Conservation (phyloP, 2,113 vertebrate species). For the Caloenas nicobarica region DNA sequence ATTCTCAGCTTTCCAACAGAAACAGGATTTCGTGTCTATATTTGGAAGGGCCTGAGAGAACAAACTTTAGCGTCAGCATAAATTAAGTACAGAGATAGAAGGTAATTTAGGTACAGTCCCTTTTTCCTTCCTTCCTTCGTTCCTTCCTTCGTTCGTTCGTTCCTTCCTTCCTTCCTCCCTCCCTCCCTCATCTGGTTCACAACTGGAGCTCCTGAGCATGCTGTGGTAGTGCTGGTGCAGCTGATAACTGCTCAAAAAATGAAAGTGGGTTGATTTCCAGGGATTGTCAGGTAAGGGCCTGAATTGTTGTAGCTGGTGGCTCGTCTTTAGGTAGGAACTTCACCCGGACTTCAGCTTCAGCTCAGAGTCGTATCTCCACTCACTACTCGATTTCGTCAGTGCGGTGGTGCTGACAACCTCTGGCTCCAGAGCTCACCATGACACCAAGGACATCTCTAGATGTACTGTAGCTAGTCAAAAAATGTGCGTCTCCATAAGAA, state of each 20-base stretch:
- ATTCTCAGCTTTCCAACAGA: neutral
- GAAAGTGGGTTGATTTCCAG: neutral
- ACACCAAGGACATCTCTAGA: neutral
- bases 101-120: neutral
- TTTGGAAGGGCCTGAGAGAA: slow-evolving; percentile 32
- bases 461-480: neutral
- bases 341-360: neutral
- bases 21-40: slow-evolving; percentile 8
- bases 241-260: neutral
- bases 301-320: neutral
- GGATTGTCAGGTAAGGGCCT: neutral
- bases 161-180: too few relatives aligned
- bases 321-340: neutral
- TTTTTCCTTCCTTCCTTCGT: neutral
- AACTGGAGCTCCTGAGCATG: neutral
- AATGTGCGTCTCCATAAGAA: neutral
- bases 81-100: neutral
- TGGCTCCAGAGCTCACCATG: neutral
- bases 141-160: too few relatives aligned
- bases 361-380: neutral
- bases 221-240: neutral
- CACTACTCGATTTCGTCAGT: neutral
- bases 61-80: slow-evolving; percentile 8
- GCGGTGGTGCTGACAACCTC: neutral
- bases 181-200: neutral